Base-by-base conservation (phyloP, 2,797 vertebrate genomes). In the Darevskia mixta region DNA sequence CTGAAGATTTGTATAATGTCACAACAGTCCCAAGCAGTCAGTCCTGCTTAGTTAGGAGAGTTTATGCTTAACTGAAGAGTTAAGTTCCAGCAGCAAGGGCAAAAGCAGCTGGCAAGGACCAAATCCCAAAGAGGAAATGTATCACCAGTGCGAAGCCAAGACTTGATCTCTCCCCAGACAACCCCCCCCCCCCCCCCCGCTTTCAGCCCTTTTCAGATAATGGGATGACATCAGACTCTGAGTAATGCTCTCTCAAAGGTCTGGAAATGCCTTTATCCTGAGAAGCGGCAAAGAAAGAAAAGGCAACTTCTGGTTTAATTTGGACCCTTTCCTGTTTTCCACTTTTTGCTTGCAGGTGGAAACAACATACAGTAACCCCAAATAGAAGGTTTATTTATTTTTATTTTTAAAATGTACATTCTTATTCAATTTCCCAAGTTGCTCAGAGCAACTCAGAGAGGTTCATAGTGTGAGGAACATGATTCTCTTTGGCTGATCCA, bases 171-270 rank as follows among this genome's bases (percentile, higher is more conserved):
- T 75, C 2, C 13, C 1, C 72, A 10, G 32, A 25, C 17, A 5
- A 38, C 69, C 38, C 23, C n/a, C 3, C 8, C 4, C 9, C 13
- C n/a, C 38, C 82, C 7, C 0, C 43, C 5, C 32, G 38, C 10
- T 6, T 25, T 27, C 66, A 1, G 5, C 45, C 66, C 32, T 79
- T n/a, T 87, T 75, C 88, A 87, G 75, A 79, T 66, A 66, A 87
- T 83, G 55, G n/a, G 81, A 87, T 83, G 88, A 87, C 85, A 79
- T 87, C 81, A 66, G 80, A 29, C 38, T 38, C 85, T 89, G 88
- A 86, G 66, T 73, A 83, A 89, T 64, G 79, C 15, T 86, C 61
- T 78, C 79, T 3, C 73, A 86, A 72, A 45, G 81, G 79, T 71
- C 84, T 64, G 88, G 80, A 79, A 87, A 79, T 87, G 88, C 72